These are phyloP conservation scores for Sciurus vulgaris DNA, from an alignment of 2,797 vertebrate species.

Conservation along the genomic window DNA sequence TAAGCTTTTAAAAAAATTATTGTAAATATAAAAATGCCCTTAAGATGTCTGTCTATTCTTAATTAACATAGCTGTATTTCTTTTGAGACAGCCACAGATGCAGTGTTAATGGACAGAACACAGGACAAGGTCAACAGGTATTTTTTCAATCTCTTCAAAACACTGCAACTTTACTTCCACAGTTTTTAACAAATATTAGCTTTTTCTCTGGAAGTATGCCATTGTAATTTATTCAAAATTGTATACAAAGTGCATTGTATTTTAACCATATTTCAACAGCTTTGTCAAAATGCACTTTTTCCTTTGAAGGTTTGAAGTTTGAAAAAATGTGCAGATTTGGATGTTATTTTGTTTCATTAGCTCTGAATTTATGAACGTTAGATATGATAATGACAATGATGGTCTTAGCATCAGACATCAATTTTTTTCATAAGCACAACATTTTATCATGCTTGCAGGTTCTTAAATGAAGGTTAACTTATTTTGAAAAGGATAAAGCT, in stretches of 20 bases:
- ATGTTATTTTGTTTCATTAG: slow-evolving; percentile 21
- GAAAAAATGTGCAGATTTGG: not conserved
- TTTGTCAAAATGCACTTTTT: slow-evolving; percentile 38
- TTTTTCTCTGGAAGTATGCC: not conserved
- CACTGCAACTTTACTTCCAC: not conserved
- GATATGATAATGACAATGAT: not conserved
- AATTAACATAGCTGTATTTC: slow-evolving; percentile 39
- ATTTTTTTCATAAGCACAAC: not conserved
- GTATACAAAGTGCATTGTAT: not conserved
- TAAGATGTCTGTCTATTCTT: slow-evolving; percentile 43
- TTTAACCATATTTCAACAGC: not conserved
- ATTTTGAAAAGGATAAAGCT: not conserved
- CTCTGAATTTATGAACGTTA: slow-evolving; percentile 36
- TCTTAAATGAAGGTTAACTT: slow-evolving; percentile 39
- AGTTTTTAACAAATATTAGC: not conserved
- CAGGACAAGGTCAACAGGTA: not conserved
- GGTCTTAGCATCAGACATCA: not conserved
- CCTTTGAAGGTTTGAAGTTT: not conserved
- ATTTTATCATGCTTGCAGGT: slow-evolving; percentile 37
- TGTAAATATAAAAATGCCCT: slow-evolving; percentile 47
- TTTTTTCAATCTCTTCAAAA: slow-evolving; percentile 5
- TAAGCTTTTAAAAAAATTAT: slow-evolving; percentile 11
- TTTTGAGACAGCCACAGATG: slow-evolving; percentile 26
- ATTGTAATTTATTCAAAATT: not conserved
- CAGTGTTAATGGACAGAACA: not conserved